A percentile compares a stretch with the other conserved stretches of the same genome.
Evolutionary conservation across 2,797 vertebrate genomes (phyloP).

Genomic region (Selene dorsalis): DNA sequence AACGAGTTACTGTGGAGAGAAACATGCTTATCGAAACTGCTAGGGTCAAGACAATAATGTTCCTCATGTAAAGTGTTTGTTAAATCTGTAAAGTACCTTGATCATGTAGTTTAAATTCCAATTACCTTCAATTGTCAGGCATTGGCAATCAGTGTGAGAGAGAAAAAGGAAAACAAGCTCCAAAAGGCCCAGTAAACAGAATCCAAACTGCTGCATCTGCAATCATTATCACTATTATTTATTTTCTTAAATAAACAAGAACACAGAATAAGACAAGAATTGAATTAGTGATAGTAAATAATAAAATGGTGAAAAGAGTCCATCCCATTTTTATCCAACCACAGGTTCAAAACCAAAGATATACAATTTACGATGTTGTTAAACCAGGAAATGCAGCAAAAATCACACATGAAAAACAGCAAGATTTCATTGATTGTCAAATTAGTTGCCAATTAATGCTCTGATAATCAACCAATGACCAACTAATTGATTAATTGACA

Average conservation of each 20-base stretch:
- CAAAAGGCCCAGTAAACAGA: background rate
- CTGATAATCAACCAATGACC: background rate
- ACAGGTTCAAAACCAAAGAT: background rate
- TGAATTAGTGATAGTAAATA: background rate
- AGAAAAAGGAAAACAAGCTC: background rate
- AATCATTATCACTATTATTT: background rate
- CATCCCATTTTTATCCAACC: background rate
- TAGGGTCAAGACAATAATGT: background rate
- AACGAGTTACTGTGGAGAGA: conserved; percentile 13
- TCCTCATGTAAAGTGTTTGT: conserved; percentile 1
- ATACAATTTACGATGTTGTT: background rate
- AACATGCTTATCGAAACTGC: background rate
- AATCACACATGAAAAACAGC: background rate
- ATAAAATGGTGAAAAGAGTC: background rate
- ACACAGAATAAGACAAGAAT: background rate
- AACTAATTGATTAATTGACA: background rate
- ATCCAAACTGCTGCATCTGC: background rate
- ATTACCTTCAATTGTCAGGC: background rate
- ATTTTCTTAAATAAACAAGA: background rate
- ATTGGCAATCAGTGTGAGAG: background rate
- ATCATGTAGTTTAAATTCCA: conserved; percentile 19
- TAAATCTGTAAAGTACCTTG: conserved; percentile 1
- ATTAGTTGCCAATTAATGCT: background rate
- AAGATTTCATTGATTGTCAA: background rate
- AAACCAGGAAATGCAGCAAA: background rate